Conservation (phyloP, 2,797 vertebrate genomes). For the Phoebastria nigripes region DNA sequence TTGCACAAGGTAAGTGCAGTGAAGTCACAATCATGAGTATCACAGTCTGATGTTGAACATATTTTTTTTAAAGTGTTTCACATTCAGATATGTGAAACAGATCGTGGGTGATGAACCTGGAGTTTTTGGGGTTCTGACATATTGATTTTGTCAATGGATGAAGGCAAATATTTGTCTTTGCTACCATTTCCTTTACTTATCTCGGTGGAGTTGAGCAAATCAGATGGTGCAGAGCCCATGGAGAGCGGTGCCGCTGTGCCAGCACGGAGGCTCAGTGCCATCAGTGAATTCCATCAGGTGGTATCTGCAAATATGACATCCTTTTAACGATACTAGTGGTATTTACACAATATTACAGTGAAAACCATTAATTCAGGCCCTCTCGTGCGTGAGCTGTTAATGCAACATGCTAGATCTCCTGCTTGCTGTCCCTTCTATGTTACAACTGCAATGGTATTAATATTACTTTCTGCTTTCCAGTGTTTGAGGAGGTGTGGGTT, state of each 20-base stretch:
- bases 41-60: background rate
- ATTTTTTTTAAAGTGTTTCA: background rate
- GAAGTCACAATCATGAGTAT: background rate
- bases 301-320: background rate
- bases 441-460: background rate
- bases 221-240: background rate
- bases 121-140: background rate
- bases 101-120: background rate
- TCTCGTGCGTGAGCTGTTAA: background rate
- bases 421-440: background rate
- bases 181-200: background rate
- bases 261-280: rapidly evolving
- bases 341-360: background rate
- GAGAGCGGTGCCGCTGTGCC: background rate
- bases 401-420: background rate
- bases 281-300: background rate
- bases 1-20: background rate
- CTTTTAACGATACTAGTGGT: background rate
- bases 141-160: background rate
- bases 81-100: background rate
- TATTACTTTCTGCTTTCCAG: background rate
- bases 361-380: background rate
- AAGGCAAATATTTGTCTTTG: background rate
- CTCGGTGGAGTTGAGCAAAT: background rate
- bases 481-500: background rate